Evolutionary conservation across 2,888 invertebrate species (phyloP).

Genomic region (Alviniconcha strummeri): DNA sequence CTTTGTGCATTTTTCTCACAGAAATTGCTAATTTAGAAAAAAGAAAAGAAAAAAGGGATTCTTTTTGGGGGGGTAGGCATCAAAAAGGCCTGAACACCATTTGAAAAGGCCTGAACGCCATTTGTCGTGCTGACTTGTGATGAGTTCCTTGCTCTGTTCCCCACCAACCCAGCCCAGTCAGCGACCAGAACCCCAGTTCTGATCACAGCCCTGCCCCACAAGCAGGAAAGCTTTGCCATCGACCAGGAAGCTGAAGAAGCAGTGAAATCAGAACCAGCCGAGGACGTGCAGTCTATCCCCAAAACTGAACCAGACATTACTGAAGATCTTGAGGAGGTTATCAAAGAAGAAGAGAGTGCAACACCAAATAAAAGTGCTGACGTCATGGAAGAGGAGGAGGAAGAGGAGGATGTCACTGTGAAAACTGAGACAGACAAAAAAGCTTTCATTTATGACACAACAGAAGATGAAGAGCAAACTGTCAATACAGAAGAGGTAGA

Average conservation of each 20-base stretch:
- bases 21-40: no score
- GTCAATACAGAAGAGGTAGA: conserved; percentile 15
- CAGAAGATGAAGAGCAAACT: not conserved
- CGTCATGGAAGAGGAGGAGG: not conserved
- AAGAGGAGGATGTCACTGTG: not conserved
- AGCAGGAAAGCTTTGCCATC: not conserved
- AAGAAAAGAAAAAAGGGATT: no score
- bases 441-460: no score
- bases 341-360: conserved; percentile 10
- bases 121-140: no score
- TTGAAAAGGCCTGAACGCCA: no score
- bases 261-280: not conserved
- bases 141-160: no score
- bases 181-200: not conserved
- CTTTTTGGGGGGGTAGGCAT: no score
- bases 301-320: conserved; percentile 14
- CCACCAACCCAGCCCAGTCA: conserved; percentile 1
- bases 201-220: conserved; percentile 2
- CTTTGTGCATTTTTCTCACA: no score
- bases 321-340: not conserved
- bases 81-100: no score
- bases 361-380: conserved; percentile 11
- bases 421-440: not conserved
- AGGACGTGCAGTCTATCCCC: conserved; percentile 10
- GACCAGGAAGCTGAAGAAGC: not conserved